phyloP scores from a whole-genome alignment of 2,888 invertebrate species.

The Crioceris asparagi region DNA sequence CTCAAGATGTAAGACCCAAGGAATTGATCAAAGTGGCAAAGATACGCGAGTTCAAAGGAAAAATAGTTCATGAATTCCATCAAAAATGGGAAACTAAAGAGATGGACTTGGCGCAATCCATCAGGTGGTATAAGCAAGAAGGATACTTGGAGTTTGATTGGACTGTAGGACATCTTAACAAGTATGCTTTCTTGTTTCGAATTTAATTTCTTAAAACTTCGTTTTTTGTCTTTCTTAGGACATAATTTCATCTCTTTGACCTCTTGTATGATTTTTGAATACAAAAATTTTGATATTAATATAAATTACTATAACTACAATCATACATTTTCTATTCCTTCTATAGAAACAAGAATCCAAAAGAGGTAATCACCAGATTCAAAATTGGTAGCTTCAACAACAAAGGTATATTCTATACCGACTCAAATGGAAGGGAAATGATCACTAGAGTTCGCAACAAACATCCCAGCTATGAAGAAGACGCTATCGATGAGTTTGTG shows the following conservation, averaged over 20 bases:
- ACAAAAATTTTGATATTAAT: too few relatives aligned
- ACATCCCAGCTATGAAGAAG: conserved; percentile 47
- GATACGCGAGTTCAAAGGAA: conserved; percentile 8
- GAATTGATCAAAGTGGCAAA: conserved; percentile 3
- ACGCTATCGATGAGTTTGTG: conserved; percentile 40
- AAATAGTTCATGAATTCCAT: conserved; percentile 33
- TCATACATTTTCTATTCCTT: too few relatives aligned
- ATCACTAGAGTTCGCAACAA: conserved; percentile 47
- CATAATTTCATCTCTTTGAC: conserved; percentile 19
- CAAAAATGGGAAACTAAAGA: conserved; percentile 53
- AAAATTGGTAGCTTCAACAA: conserved; percentile 20
- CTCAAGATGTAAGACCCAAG: conserved; percentile 26
- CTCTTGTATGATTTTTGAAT: too few relatives aligned
- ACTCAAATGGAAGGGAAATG: conserved; percentile 66
- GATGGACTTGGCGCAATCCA: conserved; percentile 48
- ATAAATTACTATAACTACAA: too few relatives aligned
- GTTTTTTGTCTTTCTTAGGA: too few relatives aligned
- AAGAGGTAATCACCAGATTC: conserved; percentile 8
- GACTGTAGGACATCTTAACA: conserved; percentile 63
- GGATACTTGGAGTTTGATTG: conserved; percentile 58
- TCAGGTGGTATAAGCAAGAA: conserved; percentile 53
- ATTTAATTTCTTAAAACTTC: too few relatives aligned
- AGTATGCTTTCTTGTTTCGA: conserved; percentile 47
- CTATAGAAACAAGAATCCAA: too few relatives aligned
- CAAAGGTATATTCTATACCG: conserved; percentile 52